Conservation (phyloP, 92 coral and sea anemone species). For the Parazoanthus atlanticus region DNA sequence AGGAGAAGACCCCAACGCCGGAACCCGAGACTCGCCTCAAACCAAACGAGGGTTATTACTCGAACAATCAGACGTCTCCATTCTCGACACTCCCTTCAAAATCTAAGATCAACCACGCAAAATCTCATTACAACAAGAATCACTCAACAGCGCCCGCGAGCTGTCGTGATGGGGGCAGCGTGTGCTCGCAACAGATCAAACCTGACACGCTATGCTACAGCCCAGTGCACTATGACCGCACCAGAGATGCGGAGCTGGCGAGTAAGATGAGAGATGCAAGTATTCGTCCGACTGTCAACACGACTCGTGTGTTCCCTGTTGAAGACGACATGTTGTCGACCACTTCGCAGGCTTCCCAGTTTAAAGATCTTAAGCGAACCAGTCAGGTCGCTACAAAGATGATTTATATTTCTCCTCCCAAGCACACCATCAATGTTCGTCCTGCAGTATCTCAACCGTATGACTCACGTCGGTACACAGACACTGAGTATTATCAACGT, state of each 20-base stretch:
- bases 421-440: slow-evolving; percentile 6
- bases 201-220: slow-evolving; percentile 90
- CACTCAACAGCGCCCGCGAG: slow-evolving; percentile 24
- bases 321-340: slow-evolving; percentile 23
- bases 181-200: slow-evolving; percentile 90
- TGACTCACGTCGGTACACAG: slow-evolving; percentile 20
- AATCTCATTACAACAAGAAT: slow-evolving; percentile 62
- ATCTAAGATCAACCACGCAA: slow-evolving; percentile 55
- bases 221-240: slow-evolving; percentile 82
- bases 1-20: slow-evolving; percentile 30
- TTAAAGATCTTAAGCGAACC: background rate
- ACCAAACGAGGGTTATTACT: slow-evolving; percentile 25
- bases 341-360: background rate
- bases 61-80: slow-evolving; percentile 3
- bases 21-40: slow-evolving; percentile 35
- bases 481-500: background rate
- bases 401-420: slow-evolving; percentile 17
- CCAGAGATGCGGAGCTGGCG: slow-evolving; percentile 61
- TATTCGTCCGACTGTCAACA: slow-evolving; percentile 37
- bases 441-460: background rate
- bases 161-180: slow-evolving; percentile 44
- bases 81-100: slow-evolving; percentile 63
- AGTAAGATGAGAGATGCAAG: slow-evolving; percentile 55
- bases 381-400: slow-evolving; percentile 21
- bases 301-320: slow-evolving; percentile 11